Evolutionary conservation across 1,140 invertebrate genomes (phyloP), one percentile per base, ranked within the genome.

Genomic region (Zaprionus capensis): DNA sequence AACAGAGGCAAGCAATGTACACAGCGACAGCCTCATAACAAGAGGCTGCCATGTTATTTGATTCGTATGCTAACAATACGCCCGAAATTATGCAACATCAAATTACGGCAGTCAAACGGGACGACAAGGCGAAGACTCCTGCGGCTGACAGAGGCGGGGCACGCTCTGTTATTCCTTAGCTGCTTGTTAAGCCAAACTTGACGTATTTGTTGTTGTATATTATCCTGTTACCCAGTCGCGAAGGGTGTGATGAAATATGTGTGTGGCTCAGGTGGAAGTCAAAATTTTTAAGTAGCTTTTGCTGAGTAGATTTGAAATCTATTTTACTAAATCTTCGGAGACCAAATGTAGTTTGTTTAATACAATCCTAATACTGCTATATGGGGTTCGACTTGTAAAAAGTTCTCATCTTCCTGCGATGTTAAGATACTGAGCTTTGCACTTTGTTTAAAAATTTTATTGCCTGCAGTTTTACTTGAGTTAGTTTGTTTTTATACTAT

Each of bases 141-240:
- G 53, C 56, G 41, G 38, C 34, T 74, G 71, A 55, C 67, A 72
- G 76, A 31, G 36, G 24, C n/a, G 68, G 38, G 17, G 55, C 28
- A 57, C 22, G 17, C 66, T 69, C 38, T 28, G 58, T 63, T 46
- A 26, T 61, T 49, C 49, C 66, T 58, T 46, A 57, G 58, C 17
- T 56, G 76, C 51, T 76, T 82, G 80, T 82, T 80, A 82, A 55
- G 80, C 36, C 24, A 61, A 87, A 84, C 67, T 80, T 80, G 73
- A 78, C 72, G 82, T 67, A 70, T 76, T 87, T 82, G 62, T 72
- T 77, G 70, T 55, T 70, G 28, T 51, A 24, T 17, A 22, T 34
- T 34, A 49, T 49, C 31, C 11, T 34, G 31, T 7, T 34, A 44
- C 44, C n/a, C 20, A 51, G 12, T 24, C 7, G 4, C 17, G 22